Evolutionary conservation across 2,113 vertebrate species (phyloP), one percentile per base, ranked within the genome.

Genomic region (Myiozetetes cayanensis): DNA sequence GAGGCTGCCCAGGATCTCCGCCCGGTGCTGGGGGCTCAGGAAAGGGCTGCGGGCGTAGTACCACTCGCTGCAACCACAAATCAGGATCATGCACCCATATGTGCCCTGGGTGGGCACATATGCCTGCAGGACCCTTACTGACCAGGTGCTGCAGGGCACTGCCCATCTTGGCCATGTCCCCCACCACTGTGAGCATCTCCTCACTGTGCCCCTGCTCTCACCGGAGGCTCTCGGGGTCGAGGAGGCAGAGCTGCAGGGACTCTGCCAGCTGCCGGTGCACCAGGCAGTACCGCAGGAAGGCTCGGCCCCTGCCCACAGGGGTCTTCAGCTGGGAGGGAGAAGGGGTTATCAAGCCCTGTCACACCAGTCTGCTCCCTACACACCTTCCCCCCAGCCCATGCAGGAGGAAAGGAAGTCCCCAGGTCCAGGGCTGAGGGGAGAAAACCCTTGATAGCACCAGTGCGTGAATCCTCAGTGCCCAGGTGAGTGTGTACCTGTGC

Each of bases 201-300:
- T 56, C 27, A 14, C 25, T 1, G 0, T 85, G 27, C 8, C 21
- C 37, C 43, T 14, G 23, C 49, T 81, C 96, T 89, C 66, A 98
- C 98, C 98, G 87, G 87, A 96, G 97, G 67, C 70, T 70, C 63
- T 96, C 62, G 0, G 96, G 74, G 88, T 97, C 89, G 4, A 98
- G 96, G 39, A 98, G 96, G 82, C 98, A 98, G 89, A 98, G 97
- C 93, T 98, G 98, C 87, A 98, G 93, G 22, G 96, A 91, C 85
- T 98, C 98, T 0, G 98, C 98, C 95, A 98, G 96, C 93, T 97
- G 97, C 59, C 30, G 94, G 4, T 72, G 97, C 83, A 96, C 97
- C 13, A 98, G 96, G 94, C 98, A 98, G 96, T 98, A 98, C 31
- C 98, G 97, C 94, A 98, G 96, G 78, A 98, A 98, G 52, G 98